phyloP scores from a whole-genome alignment of 2,888 invertebrate species.

The Sialis fuliginosa region DNA sequence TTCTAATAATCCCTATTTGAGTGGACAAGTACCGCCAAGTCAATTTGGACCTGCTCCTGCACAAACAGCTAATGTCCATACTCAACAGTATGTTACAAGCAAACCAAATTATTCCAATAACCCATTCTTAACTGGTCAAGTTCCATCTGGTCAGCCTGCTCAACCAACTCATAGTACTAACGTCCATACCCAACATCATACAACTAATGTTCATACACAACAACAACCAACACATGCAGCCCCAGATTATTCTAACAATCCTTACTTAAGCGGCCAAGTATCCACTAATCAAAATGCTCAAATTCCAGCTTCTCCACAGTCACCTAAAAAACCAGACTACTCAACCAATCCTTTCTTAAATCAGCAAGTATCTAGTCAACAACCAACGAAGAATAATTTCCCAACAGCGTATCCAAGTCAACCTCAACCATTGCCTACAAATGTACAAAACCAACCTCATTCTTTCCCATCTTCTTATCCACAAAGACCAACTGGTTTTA shows the following conservation, averaged over 20 bases:
- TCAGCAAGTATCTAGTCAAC: background rate
- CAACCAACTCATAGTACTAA: background rate
- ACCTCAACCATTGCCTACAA: background rate
- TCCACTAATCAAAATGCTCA: background rate
- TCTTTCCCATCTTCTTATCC: slow-evolving; percentile 1
- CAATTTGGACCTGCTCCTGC: slow-evolving; percentile 1
- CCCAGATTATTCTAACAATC: slow-evolving; percentile 1
- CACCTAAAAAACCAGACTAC: too few relatives aligned
- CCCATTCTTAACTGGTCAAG: slow-evolving; percentile 1
- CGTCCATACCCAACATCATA: background rate
- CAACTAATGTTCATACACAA: background rate
- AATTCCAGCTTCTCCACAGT: background rate
- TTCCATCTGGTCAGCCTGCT: background rate
- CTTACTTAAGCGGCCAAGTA: background rate
- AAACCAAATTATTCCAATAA: background rate
- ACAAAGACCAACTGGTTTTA: background rate
- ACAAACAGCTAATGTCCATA: slow-evolving; percentile 6
- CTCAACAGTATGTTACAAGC: background rate
- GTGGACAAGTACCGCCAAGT: slow-evolving; percentile 9
- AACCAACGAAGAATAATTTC: slow-evolving; percentile 14
- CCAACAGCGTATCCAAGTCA: background rate
- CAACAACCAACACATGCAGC: slow-evolving; percentile 3
- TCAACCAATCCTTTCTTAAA: too few relatives aligned
- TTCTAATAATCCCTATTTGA: slow-evolving; percentile 18
- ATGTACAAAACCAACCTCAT: background rate